phyloP scores from a whole-genome alignment of 2,888 invertebrate genomes.

The Hemistola chrysoprasaria region DNA sequence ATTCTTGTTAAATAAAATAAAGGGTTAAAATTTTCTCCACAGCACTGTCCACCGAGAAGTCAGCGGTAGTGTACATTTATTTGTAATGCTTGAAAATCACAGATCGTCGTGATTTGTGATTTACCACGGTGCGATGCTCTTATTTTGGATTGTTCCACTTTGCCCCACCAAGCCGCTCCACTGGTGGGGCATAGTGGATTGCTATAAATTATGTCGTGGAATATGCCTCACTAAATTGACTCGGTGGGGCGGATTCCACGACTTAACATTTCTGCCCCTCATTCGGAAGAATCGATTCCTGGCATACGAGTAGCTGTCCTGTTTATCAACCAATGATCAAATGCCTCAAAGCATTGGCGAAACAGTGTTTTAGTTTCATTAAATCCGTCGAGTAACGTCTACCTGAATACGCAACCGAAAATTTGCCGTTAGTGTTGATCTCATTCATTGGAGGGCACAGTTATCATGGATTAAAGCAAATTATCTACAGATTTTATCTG shows the following conservation, averaged over 20 bases:
- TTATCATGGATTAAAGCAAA: constrained; percentile 45
- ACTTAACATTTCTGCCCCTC: constrained; percentile 32
- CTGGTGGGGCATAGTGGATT: too few relatives aligned
- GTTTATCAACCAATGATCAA: constrained; percentile 34
- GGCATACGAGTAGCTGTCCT: too few relatives aligned
- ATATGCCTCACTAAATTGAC: too few relatives aligned
- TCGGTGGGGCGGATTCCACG: too few relatives aligned
- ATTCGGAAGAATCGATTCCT: constrained; percentile 53
- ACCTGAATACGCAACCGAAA: constrained; percentile 43
- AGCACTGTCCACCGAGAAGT: constrained; percentile 13
- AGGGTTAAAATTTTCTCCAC: not conserved
- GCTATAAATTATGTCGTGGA: too few relatives aligned
- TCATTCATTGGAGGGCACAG: constrained; percentile 29
- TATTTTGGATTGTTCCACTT: too few relatives aligned
- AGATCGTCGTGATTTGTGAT: constrained; percentile 58
- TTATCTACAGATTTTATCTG: constrained; percentile 51
- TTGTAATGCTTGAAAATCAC: constrained; percentile 24
- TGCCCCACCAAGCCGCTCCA: too few relatives aligned
- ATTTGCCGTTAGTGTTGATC: constrained; percentile 21
- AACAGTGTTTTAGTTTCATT: constrained; percentile 27
- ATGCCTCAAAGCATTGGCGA: constrained; percentile 56
- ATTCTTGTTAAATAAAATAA: constrained; percentile 11
- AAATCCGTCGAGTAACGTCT: constrained; percentile 60
- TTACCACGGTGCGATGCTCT: constrained; percentile 40
- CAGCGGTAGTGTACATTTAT: constrained; percentile 30